Evolutionary conservation across 2,888 invertebrate species (phyloP).

Genomic region (Sinopyrophorus schimmeli): DNA sequence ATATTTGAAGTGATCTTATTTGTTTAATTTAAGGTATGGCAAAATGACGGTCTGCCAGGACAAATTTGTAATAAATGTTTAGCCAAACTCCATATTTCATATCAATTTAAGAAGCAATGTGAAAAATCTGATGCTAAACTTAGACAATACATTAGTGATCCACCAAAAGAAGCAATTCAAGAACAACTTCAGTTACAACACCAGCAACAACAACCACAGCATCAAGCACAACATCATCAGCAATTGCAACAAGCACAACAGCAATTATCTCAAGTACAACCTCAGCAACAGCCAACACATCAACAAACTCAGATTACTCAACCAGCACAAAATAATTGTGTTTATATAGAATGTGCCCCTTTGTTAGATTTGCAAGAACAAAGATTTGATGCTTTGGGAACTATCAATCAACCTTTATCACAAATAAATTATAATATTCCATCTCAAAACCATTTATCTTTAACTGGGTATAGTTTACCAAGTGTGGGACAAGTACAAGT

Average conservation of each 20-base stretch:
- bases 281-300: slow-evolving; percentile 14
- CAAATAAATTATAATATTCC: slow-evolving; percentile 49
- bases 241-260: slow-evolving; percentile 27
- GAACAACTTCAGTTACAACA: slow-evolving; percentile 31
- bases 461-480: slow-evolving; percentile 45
- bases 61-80: slow-evolving; percentile 57
- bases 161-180: slow-evolving; percentile 28
- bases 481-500: slow-evolving; percentile 47
- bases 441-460: slow-evolving; percentile 44
- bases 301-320: slow-evolving; percentile 23
- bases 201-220: slow-evolving; percentile 20
- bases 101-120: slow-evolving; percentile 56
- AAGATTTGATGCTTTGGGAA: slow-evolving; percentile 40
- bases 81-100: slow-evolving; percentile 55
- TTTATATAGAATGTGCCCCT: slow-evolving; percentile 50
- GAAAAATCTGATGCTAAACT: slow-evolving; percentile 56
- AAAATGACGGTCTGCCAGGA: slow-evolving; percentile 55
- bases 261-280: slow-evolving; percentile 32
- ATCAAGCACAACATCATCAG: slow-evolving; percentile 28
- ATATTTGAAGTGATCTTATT: neutral
- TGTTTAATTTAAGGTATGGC: slow-evolving; percentile 53
- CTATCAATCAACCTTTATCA: slow-evolving; percentile 40
- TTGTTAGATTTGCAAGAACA: slow-evolving; percentile 45
- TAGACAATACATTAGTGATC: slow-evolving; percentile 46
- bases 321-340: slow-evolving; percentile 43